Conservation (phyloP, 2,113 vertebrate species). For the Chaetorhynchus papuensis region DNA sequence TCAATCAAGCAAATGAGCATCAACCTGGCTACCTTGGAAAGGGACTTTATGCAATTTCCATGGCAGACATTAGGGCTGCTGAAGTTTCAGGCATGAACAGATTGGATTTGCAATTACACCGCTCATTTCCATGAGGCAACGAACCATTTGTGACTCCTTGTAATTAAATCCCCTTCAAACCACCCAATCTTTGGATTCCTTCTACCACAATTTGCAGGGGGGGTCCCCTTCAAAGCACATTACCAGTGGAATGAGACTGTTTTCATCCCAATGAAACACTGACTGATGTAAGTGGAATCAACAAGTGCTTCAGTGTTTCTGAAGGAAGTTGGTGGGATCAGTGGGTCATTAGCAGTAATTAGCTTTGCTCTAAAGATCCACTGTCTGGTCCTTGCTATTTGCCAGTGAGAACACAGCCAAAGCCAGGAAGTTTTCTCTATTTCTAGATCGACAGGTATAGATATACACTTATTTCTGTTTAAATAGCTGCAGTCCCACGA, state of each 20-base stretch:
- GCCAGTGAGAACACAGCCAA: not conserved
- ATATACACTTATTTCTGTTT: not conserved
- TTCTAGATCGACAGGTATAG: accelerated
- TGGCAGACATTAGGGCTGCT: not conserved
- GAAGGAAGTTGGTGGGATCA: not conserved
- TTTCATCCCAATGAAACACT: not conserved
- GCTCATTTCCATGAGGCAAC: not conserved
- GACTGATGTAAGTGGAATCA: not conserved
- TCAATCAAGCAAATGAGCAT: not conserved
- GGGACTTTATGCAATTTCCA: not conserved
- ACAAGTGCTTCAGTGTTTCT: not conserved
- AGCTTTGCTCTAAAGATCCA: not conserved
- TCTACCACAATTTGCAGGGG: not conserved
- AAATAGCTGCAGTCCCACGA: not conserved
- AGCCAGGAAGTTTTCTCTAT: not conserved
- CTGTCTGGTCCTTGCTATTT: not conserved
- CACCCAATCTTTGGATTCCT: not conserved
- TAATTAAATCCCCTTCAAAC: not conserved
- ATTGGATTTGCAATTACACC: not conserved
- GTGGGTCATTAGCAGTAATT: not conserved
- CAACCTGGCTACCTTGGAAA: not conserved
- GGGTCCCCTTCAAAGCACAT: not conserved
- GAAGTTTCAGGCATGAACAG: not conserved
- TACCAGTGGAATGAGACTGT: not conserved
- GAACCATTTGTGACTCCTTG: not conserved